A percentile compares a stretch with the other conserved stretches of the same genome.
phyloP scores from a whole-genome alignment of 2,113 vertebrate species.

The Varanus salvator region DNA sequence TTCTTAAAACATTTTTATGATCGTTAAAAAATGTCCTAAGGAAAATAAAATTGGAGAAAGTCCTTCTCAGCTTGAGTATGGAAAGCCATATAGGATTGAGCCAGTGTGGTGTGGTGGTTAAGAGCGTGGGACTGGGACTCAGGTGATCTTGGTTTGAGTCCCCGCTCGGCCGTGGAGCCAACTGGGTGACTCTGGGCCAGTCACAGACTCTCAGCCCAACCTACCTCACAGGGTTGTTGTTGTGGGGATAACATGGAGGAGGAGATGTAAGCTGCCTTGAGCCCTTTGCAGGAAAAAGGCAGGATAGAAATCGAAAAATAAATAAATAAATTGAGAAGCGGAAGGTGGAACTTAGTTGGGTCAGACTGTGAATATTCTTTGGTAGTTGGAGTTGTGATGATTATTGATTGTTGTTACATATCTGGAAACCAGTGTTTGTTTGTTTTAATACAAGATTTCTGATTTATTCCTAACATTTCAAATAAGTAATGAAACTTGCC shows the following conservation, averaged over 20 bases:
- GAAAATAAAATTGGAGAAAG: background rate
- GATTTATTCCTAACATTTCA: background rate
- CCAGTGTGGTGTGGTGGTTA: too few species aligned
- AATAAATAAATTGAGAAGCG: too few species aligned
- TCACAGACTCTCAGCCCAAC: too few species aligned
- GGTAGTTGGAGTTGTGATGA: background rate
- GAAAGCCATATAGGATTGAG: background rate
- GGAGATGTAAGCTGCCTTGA: too few species aligned
- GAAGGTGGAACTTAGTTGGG: background rate
- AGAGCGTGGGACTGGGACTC: too few species aligned
- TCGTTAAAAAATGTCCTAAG: background rate
- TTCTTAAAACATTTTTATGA: background rate
- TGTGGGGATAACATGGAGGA: too few species aligned
- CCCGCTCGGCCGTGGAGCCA: too few species aligned
- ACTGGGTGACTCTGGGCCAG: too few species aligned
- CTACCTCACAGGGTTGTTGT: too few species aligned
- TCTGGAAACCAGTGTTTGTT: background rate
- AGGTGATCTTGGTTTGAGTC: too few species aligned
- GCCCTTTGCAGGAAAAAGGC: too few species aligned
- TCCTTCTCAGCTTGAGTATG: background rate
- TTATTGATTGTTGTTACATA: background rate
- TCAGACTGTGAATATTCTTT: background rate
- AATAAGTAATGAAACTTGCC: background rate
- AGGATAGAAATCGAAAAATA: too few species aligned
- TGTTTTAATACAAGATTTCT: background rate